A percentile compares a stretch with the other conserved stretches of the same genome.
Conservation (phyloP, 2,797 vertebrate genomes). For the Graptemys geographica region DNA sequence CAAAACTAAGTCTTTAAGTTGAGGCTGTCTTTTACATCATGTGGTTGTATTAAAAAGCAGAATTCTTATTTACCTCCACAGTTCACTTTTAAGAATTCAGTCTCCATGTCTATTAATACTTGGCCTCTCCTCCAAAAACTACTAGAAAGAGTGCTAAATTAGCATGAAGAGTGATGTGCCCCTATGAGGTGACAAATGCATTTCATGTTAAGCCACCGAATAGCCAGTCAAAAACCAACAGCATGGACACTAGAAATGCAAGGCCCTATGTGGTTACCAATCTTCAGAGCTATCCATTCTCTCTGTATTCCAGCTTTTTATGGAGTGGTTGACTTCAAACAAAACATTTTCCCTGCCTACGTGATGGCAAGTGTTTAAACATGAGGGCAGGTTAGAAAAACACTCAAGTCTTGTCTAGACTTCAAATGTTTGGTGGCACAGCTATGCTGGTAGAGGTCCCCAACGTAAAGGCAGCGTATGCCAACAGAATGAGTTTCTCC, state of each 20-base stretch:
- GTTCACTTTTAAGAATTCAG: background rate
- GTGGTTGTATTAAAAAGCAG: background rate
- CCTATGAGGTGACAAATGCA: background rate
- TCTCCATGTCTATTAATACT: background rate
- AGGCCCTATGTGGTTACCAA: background rate
- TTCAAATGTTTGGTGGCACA: background rate
- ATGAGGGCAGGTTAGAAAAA: constrained; percentile 20
- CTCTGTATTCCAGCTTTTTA: background rate
- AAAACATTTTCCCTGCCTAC: constrained; percentile 13
- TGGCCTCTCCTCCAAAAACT: background rate
- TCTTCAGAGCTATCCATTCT: background rate
- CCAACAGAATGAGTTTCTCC: background rate
- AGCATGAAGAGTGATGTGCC: fast-evolving
- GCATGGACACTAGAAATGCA: background rate
- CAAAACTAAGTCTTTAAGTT: background rate
- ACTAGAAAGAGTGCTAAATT: background rate
- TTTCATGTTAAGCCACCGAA: background rate
- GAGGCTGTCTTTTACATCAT: background rate
- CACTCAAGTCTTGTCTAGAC: background rate
- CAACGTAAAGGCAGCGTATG: background rate
- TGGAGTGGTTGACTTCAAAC: background rate
- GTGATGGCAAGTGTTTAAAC: background rate
- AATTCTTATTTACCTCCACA: background rate
- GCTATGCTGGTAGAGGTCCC: background rate
- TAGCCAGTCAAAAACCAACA: background rate